phyloP scores from a whole-genome alignment of 2,797 vertebrate genomes.

The Labeo calbasu region DNA sequence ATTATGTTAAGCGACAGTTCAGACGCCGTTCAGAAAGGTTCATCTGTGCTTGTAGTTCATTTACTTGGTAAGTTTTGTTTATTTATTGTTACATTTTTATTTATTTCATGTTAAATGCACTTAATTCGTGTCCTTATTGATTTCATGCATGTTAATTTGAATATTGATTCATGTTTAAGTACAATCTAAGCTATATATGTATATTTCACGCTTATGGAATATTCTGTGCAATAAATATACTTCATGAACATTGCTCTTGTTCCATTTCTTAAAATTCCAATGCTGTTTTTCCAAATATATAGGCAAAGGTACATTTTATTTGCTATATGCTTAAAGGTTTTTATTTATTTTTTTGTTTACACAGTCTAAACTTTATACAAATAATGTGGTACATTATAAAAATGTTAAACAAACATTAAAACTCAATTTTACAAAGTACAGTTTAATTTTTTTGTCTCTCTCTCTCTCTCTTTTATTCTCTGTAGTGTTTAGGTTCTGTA shows the following conservation, averaged over 20 bases:
- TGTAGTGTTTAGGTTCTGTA: background rate
- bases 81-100: constrained; percentile 39
- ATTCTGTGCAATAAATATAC: constrained; percentile 41
- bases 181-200: constrained; percentile 5
- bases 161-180: background rate
- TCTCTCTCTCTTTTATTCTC: background rate
- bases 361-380: background rate
- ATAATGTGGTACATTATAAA: background rate
- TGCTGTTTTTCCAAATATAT: background rate
- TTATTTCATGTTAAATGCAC: constrained; percentile 44
- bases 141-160: background rate
- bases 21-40: constrained; percentile 13
- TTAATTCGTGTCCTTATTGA: constrained; percentile 16
- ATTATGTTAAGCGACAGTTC: background rate
- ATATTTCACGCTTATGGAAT: constrained; percentile 15
- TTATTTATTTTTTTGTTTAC: background rate
- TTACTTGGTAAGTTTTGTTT: constrained; percentile 11
- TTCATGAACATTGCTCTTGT: background rate
- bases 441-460: background rate
- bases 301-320: background rate
- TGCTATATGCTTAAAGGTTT: background rate
- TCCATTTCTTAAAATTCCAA: background rate
- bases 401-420: too few species aligned
- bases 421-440: too few species aligned
- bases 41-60: background rate